Conservation (phyloP, 2,113 vertebrate species). For the Meleagris gallopavo region DNA sequence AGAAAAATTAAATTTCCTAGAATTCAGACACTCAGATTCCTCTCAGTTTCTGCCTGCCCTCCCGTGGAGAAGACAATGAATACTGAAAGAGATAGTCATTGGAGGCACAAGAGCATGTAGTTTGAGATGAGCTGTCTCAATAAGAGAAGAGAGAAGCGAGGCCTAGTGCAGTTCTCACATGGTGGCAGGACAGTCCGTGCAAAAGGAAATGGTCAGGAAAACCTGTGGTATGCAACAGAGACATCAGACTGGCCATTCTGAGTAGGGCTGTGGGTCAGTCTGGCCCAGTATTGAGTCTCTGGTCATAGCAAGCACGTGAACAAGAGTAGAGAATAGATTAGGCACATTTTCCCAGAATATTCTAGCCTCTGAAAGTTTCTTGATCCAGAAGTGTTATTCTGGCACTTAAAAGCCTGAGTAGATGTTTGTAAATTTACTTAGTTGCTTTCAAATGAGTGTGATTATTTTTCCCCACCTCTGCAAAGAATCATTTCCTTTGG, state of each 20-base stretch:
- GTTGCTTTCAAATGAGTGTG: not conserved
- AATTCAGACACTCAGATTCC: not conserved
- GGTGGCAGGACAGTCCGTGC: not conserved
- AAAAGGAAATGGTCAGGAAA: not conserved
- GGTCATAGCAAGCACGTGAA: rapidly evolving
- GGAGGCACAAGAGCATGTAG: not conserved
- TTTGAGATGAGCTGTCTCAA: not conserved
- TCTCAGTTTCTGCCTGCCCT: not conserved
- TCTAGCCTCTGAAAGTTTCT: not conserved
- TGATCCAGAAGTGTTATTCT: not conserved
- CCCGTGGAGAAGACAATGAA: not conserved
- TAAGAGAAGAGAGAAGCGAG: not conserved
- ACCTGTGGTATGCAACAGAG: rapidly evolving
- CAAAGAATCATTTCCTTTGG: not conserved
- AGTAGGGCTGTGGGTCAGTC: not conserved
- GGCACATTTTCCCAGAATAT: not conserved
- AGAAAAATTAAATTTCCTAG: not conserved
- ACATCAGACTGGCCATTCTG: not conserved
- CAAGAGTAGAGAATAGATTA: not conserved
- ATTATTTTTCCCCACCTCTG: not conserved
- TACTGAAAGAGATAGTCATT: not conserved
- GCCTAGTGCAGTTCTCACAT: not conserved
- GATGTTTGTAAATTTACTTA: not conserved
- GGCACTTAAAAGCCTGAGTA: not conserved
- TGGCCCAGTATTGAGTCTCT: not conserved